Base-by-base conservation (phyloP, 2,888 invertebrate species). In the Pammene fasciana region DNA sequence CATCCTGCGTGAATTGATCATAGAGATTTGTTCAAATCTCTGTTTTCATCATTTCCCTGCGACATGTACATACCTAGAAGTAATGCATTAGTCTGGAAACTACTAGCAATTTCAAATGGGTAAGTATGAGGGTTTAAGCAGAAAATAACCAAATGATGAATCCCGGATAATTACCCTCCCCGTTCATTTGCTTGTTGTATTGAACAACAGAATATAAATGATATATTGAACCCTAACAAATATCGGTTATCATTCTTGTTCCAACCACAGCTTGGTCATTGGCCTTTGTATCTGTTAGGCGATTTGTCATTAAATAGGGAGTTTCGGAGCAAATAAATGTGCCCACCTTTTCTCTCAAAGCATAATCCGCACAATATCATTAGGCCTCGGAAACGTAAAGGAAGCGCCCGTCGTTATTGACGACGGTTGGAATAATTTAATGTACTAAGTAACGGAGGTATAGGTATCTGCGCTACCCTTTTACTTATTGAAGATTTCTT, bases 341-440 rank as follows among this genome's bases (percentile, higher is more conserved):
- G 75, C 72, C 76, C 75, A 73, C 75, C 76, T 77, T 76, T 75
- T 76, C 75, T 74, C 71, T 75, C 73, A 72, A 76, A 79, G 78
- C 75, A 80, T 79, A 83, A 82, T 79, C 75, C 84, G 85, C 88
- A 86, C 88, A 82, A 88, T 86, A 86, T 83, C 84, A 84, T 85
- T 84, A 83, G 79, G 81, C 78, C 77, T 80, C 79, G 78, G 82
- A 83, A 84, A 82, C 81, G 82, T 80, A 83, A 81, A 80, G 82
- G 79, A 79, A 77, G 77, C 76, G 81, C 80, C 81, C 77, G 78
- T 76, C 79, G 45, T 67, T 67, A 84, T 84, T 84, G 81, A 83
- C 83, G 83, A 83, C 81, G 82, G 81, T 80, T 77, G 76, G 77
- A 76, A 78, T 81, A 83, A 65, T 68, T 59, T 68, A 68, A 64